Evolutionary conservation across 2,113 vertebrate genomes (phyloP).

Genomic region (Indicator indicator): DNA sequence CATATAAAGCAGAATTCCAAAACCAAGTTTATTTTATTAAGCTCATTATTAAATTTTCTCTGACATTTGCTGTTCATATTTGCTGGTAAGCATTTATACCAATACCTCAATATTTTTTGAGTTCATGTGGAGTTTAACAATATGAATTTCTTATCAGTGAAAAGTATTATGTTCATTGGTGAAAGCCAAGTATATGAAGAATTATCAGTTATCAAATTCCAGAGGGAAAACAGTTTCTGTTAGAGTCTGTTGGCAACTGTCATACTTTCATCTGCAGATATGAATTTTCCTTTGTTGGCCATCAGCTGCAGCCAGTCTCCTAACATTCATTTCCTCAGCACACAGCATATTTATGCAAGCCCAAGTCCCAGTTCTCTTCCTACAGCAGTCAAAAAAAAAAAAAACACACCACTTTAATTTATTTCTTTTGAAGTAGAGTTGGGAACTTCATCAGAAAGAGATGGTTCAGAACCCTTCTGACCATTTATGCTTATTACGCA

Average conservation of each 20-base stretch:
- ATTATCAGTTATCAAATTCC: slow-evolving; percentile 77
- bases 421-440: neutral
- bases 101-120: slow-evolving; percentile 73
- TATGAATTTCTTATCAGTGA: slow-evolving; percentile 75
- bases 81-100: slow-evolving; percentile 73
- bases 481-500: neutral
- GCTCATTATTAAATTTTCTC: slow-evolving; percentile 78
- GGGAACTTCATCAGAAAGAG: neutral
- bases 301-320: neutral
- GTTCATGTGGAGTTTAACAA: slow-evolving; percentile 82
- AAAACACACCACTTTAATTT: neutral
- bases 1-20: slow-evolving; percentile 74
- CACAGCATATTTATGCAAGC: neutral
- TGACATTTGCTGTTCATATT: slow-evolving; percentile 77
- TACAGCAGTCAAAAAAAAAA: neutral
- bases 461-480: neutral
- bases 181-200: slow-evolving; percentile 68
- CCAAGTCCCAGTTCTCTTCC: neutral
- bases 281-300: slow-evolving; percentile 6
- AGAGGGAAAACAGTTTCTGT: slow-evolving; percentile 53
- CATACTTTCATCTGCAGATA: slow-evolving; percentile 37
- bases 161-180: slow-evolving; percentile 46
- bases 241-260: slow-evolving; percentile 36
- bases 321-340: neutral
- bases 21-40: slow-evolving; percentile 79